Conservation (phyloP, 2,797 vertebrate genomes). For the Triplophysa yarkandensis region DNA sequence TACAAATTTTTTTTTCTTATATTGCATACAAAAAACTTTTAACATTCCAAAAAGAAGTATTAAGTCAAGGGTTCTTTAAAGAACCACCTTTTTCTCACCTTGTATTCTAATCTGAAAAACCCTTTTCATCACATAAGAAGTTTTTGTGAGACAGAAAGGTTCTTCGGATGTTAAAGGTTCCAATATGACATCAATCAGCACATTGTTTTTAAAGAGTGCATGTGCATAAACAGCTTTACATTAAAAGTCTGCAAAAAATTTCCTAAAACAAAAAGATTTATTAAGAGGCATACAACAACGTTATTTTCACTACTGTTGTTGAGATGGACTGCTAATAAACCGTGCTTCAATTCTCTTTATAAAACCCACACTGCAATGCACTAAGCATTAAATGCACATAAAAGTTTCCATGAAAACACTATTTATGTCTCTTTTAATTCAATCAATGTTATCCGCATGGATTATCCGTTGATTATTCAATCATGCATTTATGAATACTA, state of each 20-base stretch:
- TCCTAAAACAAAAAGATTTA: background rate
- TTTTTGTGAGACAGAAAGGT: no score
- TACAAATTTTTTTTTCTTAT: no score
- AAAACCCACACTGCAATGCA: background rate
- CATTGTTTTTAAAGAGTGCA: background rate
- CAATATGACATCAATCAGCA: no score
- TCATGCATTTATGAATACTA: constrained; percentile 43
- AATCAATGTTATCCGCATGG: constrained; percentile 7
- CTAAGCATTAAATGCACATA: constrained; percentile 20
- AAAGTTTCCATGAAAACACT: constrained; percentile 23
- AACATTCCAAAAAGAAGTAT: no score
- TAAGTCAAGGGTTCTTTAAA: no score
- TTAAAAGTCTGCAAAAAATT: background rate
- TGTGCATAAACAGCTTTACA: background rate
- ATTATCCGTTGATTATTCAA: constrained; percentile 42
- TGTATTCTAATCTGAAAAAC: no score
- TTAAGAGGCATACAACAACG: background rate
- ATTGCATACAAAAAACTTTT: no score
- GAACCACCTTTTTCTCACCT: no score
- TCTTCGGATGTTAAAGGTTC: no score
- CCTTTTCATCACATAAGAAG: no score
- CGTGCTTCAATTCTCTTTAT: background rate
- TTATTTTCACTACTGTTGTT: background rate
- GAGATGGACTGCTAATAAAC: constrained; percentile 1
- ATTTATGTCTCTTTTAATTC: constrained; percentile 39